Evolutionary conservation across 2,888 invertebrate genomes (phyloP), one percentile per base, ranked within the genome.

Genomic region (Deilephila elpenor): DNA sequence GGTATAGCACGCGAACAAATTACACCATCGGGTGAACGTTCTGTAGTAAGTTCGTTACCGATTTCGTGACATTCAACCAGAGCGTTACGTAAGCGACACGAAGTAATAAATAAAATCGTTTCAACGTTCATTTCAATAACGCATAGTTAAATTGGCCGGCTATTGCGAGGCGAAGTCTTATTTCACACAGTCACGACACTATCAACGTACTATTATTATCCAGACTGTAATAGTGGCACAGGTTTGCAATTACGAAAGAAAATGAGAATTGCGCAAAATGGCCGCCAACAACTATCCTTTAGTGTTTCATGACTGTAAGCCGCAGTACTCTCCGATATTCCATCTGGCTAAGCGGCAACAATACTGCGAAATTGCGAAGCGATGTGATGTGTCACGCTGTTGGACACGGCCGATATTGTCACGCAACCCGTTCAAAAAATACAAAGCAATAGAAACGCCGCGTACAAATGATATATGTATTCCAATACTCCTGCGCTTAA

Each of bases 11-110:
- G 89, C 89, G 80, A 90, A 84, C 85, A 83, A 84, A 87, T 85
- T 85, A 88, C 86, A 83, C 88, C 85, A 87, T 81, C 85, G 83
- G 86, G 87, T 88, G 86, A 91, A 89, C 82, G 89, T 86, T 89
- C 85, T 81, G 79, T 80, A 82, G 80, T 80, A 83, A 86, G 79
- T 85, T 83, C 81, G 84, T 82, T 86, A 87, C 85, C 82, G 87
- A 85, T 88, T 85, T 89, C 88, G 85, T 88, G 89, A 86, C 86
- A 88, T 85, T 88, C 85, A 83, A 84, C 82, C 78, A 79, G 75
- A 84, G 75, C 77, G 77, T 89, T 89, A 83, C 84, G 84, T 86
- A 89, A 91, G 84, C 80, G 75, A 74, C 73, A 75, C 81, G 81
- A 83, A 82, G 76, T 81, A 83, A 83, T 86, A 86, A 86, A 83